Evolutionary conservation across 1,140 invertebrate species (phyloP).

Genomic region (Drosophila murphyi): DNA sequence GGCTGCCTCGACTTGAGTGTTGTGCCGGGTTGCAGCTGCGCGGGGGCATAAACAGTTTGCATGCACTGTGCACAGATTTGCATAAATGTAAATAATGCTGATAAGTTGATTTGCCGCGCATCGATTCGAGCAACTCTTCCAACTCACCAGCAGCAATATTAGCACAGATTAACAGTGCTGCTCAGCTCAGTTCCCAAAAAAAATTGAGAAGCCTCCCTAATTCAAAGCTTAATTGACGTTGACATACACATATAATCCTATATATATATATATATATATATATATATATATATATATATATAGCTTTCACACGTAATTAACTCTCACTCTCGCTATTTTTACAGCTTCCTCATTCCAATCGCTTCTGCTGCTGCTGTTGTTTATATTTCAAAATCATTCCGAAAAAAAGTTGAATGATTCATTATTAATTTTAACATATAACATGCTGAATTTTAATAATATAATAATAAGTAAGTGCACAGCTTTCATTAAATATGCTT

Average conservation of each 20-base stretch:
- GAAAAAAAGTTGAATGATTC: no score
- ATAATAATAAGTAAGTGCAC: no score
- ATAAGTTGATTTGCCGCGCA: slow-evolving; percentile 5
- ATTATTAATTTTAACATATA: no score
- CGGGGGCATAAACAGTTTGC: slow-evolving; percentile 15
- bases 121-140: slow-evolving; percentile 7
- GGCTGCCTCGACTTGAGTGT: neutral
- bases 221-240: neutral
- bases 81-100: slow-evolving; percentile 37
- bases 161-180: neutral
- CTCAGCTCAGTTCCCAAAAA: neutral
- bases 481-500: no score
- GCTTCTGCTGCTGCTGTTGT: no score
- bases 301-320: slow-evolving; percentile 6
- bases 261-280: neutral
- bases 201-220: neutral
- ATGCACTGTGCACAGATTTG: slow-evolving; percentile 27
- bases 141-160: neutral
- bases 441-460: no score
- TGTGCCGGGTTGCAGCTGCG: no score
- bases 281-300: neutral
- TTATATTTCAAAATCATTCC: no score
- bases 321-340: neutral
- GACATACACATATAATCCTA: neutral
- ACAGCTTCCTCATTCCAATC: neutral